Evolutionary conservation across 2,888 invertebrate genomes (phyloP).

Genomic region (Latheticus oryzae): DNA sequence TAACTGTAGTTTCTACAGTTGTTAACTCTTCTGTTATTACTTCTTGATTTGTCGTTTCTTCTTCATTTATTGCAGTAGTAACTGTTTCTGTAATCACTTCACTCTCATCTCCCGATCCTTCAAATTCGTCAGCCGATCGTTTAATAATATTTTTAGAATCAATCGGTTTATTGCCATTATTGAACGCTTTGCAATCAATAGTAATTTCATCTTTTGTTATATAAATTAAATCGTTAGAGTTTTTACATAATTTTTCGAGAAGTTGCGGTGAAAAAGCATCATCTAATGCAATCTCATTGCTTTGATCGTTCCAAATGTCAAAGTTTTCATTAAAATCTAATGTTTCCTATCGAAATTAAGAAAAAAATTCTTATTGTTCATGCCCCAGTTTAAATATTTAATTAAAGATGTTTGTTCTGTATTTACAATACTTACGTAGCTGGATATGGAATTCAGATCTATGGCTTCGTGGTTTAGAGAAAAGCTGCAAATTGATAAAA

Average conservation of each 20-base stretch:
- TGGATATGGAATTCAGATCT: slow-evolving; percentile 31
- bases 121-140: slow-evolving; percentile 6
- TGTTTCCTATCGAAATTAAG: slow-evolving; percentile 1
- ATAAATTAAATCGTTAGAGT: slow-evolving; percentile 58
- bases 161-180: slow-evolving; percentile 1
- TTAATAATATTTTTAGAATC: slow-evolving; percentile 3
- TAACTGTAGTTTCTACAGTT: slow-evolving; percentile 24
- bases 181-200: slow-evolving; percentile 23
- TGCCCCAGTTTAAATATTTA: slow-evolving; percentile 25
- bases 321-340: slow-evolving; percentile 15
- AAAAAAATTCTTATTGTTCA: slow-evolving; percentile 15
- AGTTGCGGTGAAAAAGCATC: too few relatives aligned
- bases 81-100: slow-evolving; percentile 20
- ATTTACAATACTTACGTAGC: slow-evolving; percentile 31
- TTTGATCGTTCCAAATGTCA: slow-evolving; percentile 12
- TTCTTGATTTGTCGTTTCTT: slow-evolving; percentile 3
- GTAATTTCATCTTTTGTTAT: slow-evolving; percentile 23
- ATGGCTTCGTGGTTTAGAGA: slow-evolving; percentile 18
- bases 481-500: slow-evolving; percentile 27
- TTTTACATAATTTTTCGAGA: slow-evolving; percentile 63
- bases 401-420: slow-evolving; percentile 18
- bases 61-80: not conserved
- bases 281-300: too few relatives aligned
- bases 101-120: slow-evolving; percentile 24
- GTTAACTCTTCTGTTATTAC: slow-evolving; percentile 19